Evolutionary conservation across 2,888 invertebrate genomes (phyloP).

Genomic region (Apotomis turbidana): DNA sequence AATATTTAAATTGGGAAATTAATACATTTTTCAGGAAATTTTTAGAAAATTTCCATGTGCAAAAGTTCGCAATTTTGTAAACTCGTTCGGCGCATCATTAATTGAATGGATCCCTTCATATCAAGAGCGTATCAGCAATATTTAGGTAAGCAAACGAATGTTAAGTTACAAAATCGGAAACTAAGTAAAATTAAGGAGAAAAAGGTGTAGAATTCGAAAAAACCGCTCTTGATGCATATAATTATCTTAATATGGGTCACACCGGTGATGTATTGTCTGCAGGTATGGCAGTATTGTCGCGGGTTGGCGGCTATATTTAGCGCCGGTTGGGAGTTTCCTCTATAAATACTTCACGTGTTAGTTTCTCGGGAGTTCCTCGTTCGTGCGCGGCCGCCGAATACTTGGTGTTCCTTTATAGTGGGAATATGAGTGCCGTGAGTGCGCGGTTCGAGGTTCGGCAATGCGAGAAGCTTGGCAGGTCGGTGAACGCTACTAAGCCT

Average conservation of each 20-base stretch:
- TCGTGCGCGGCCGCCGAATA: background rate
- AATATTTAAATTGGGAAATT: too few relatives aligned
- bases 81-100: too few relatives aligned
- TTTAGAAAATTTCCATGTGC: too few relatives aligned
- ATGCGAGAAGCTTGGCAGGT: constrained; percentile 73
- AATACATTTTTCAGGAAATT: too few relatives aligned
- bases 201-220: too few relatives aligned
- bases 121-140: too few relatives aligned
- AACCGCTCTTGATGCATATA: background rate
- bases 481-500: constrained; percentile 43
- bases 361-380: constrained; percentile 47
- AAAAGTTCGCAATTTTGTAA: too few relatives aligned
- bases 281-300: constrained; percentile 44
- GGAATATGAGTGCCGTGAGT: constrained; percentile 61
- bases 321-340: constrained; percentile 39
- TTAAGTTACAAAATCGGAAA: too few relatives aligned
- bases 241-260: background rate
- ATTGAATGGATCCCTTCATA: too few relatives aligned
- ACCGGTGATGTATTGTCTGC: constrained; percentile 39
- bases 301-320: constrained; percentile 47
- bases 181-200: too few relatives aligned
- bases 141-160: too few relatives aligned
- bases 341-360: constrained; percentile 54
- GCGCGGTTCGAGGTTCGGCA: constrained; percentile 62
- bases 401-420: background rate